phyloP scores from a whole-genome alignment of 2,113 vertebrate species.

The Urocolius indicus region DNA sequence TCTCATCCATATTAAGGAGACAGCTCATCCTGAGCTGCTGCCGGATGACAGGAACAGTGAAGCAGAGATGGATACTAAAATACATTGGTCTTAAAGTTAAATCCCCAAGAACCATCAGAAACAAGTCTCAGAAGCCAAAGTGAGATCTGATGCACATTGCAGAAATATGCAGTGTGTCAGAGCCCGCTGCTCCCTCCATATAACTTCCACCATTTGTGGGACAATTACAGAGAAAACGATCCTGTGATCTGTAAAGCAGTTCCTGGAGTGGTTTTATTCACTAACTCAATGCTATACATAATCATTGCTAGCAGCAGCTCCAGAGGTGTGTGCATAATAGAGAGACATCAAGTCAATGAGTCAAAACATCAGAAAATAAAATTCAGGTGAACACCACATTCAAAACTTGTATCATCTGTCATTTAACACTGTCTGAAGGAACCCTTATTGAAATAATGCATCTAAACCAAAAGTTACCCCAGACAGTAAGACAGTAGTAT shows the following conservation, averaged over 20 bases:
- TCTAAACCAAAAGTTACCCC: background rate
- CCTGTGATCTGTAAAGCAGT: slow-evolving; percentile 64
- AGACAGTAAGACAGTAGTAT: background rate
- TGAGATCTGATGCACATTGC: slow-evolving; percentile 31
- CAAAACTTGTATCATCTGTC: slow-evolving; percentile 59
- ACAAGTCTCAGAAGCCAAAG: slow-evolving; percentile 52
- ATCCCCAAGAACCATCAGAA: slow-evolving; percentile 64
- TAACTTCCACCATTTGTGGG: slow-evolving; percentile 61
- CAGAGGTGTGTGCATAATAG: slow-evolving; percentile 68
- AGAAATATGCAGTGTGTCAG: slow-evolving; percentile 65
- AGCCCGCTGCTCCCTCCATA: slow-evolving; percentile 26
- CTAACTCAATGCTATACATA: slow-evolving; percentile 62
- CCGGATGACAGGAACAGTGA: slow-evolving; percentile 33
- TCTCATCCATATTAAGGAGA: slow-evolving; percentile 68
- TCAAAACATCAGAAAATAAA: slow-evolving; percentile 78
- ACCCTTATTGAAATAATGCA: slow-evolving; percentile 60
- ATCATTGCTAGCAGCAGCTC: slow-evolving; percentile 70
- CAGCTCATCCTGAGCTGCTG: slow-evolving; percentile 58
- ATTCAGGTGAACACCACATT: slow-evolving; percentile 63
- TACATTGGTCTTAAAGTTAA: slow-evolving; percentile 69
- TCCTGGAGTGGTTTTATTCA: slow-evolving; percentile 71
- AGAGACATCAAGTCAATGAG: slow-evolving; percentile 75
- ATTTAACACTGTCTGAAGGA: slow-evolving; percentile 62
- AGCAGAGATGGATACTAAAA: slow-evolving; percentile 54
- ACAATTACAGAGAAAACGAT: slow-evolving; percentile 72